Evolutionary conservation across 1,140 invertebrate genomes (phyloP).

Genomic region (Diuraphis noxia): DNA sequence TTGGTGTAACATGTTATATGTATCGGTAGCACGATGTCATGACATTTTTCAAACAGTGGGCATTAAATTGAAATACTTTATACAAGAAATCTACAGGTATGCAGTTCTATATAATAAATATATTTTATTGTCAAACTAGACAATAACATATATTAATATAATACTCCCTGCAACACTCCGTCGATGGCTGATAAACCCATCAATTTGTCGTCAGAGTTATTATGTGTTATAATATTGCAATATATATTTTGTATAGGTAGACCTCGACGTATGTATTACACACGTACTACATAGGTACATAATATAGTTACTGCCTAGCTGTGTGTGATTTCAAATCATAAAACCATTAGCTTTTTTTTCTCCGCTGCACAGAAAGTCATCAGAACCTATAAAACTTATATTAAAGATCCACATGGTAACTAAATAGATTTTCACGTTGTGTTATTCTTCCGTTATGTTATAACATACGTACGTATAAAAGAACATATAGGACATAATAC

Average conservation of each 20-base stretch:
- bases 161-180: not conserved
- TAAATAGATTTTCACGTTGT: not conserved
- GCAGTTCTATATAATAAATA: not conserved
- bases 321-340: not conserved
- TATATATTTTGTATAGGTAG: not conserved
- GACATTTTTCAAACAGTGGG: slow-evolving; percentile 19
- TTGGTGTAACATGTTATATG: too few relatives aligned
- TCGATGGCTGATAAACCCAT: not conserved
- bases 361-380: not conserved
- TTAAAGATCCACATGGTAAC: too few relatives aligned
- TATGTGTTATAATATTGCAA: not conserved
- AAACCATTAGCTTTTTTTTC: not conserved
- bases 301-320: not conserved
- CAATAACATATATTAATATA: slow-evolving; percentile 35
- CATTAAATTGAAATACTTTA: slow-evolving; percentile 27
- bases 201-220: not conserved
- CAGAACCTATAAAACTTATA: not conserved
- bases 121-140: slow-evolving; percentile 16
- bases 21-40: not conserved
- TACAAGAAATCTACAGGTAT: slow-evolving; percentile 13
- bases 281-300: too few relatives aligned
- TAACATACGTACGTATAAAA: not conserved
- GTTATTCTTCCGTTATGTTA: not conserved
- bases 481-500: not conserved
- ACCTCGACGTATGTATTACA: slow-evolving; percentile 4